Base-by-base conservation (phyloP, 2,113 vertebrate species). In the Leptodactylus fuscus region DNA sequence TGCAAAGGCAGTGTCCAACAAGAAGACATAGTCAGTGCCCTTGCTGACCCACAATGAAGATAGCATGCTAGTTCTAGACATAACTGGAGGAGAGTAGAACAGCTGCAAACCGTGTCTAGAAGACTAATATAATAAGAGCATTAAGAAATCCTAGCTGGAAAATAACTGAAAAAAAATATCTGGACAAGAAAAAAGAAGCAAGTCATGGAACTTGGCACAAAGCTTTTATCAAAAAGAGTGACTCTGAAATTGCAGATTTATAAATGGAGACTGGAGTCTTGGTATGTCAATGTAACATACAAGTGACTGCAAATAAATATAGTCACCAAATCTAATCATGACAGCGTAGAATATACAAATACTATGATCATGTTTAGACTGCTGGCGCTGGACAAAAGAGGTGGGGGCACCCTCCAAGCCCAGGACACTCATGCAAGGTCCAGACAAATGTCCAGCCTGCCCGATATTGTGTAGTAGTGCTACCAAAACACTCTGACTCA, bases 251-350 rank as follows among this genome's bases (percentile, higher is more conserved):
- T 2, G 36, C 11, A n/a, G 44, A 24, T 51, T 51, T 49, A 32
- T 18, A 49, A 4, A 29, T 51, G 15, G 27, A 27, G n/a, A 9
- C 46, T 20, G 27, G 4, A 49, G 73, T 24, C 44, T 48, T 51
- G 46, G 8, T n/a, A n/a, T n/a, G n/a, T n/a, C n/a, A n/a, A n/a
- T n/a, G n/a, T n/a, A n/a, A n/a, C n/a, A n/a, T n/a, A 74, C 5
- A 70, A 70, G 5, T 34, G 32, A 70, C 18, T 70, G 32, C 29
- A 70, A 67, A 70, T 70, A 71, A 71, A 71, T 36, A n/a, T n/a
- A 71, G 4, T 71, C 20, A 11, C 41, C 29, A 20, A 70, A 22
- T 32, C 29, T 15, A 29, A 65, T 16, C 60, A 65, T 18, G 62
- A 34, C 62, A 34, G 10, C 18, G 34, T 67, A 7, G 18, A 65